Evolutionary conservation across 2,888 invertebrate genomes (phyloP).

Genomic region (Hedychridium roseum): DNA sequence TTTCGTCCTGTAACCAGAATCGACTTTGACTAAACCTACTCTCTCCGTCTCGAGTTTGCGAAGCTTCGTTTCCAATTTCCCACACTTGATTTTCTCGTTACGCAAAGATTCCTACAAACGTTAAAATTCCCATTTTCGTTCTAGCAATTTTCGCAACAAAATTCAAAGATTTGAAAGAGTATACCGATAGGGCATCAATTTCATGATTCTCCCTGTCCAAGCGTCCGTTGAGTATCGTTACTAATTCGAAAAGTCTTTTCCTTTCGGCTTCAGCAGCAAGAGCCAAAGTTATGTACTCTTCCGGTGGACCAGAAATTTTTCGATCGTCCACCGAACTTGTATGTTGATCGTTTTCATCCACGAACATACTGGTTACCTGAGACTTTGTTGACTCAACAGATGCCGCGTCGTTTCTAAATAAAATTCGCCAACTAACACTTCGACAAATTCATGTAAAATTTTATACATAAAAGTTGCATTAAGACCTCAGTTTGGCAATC

Average conservation of each 20-base stretch:
- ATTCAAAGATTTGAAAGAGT: conserved; percentile 6
- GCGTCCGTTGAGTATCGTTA: conserved; percentile 68
- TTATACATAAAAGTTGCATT: not conserved
- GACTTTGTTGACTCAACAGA: conserved; percentile 6
- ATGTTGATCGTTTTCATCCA: not conserved
- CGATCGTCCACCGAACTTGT: conserved; percentile 20
- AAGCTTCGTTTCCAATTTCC: conserved; percentile 68
- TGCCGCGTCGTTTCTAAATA: conserved; percentile 16
- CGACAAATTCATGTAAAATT: not conserved
- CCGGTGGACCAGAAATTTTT: conserved; percentile 33
- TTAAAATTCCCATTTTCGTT: not conserved
- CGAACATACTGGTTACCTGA: too few species aligned
- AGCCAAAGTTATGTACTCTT: conserved; percentile 63
- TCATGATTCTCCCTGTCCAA: conserved; percentile 68
- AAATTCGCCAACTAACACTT: not conserved
- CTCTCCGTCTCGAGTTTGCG: conserved; percentile 68
- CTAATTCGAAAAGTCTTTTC: conserved; percentile 69
- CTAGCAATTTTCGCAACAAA: not conserved
- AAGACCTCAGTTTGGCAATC: conserved; percentile 47
- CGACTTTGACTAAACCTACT: conserved; percentile 58
- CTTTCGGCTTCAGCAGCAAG: conserved; percentile 72
- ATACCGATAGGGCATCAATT: conserved; percentile 41
- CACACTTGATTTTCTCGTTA: conserved; percentile 67
- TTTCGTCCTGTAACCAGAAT: conserved; percentile 51
- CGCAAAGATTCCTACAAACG: conserved; percentile 54